Base-by-base conservation (phyloP, 2,113 vertebrate genomes). In the Balaenoptera acutorostrata region DNA sequence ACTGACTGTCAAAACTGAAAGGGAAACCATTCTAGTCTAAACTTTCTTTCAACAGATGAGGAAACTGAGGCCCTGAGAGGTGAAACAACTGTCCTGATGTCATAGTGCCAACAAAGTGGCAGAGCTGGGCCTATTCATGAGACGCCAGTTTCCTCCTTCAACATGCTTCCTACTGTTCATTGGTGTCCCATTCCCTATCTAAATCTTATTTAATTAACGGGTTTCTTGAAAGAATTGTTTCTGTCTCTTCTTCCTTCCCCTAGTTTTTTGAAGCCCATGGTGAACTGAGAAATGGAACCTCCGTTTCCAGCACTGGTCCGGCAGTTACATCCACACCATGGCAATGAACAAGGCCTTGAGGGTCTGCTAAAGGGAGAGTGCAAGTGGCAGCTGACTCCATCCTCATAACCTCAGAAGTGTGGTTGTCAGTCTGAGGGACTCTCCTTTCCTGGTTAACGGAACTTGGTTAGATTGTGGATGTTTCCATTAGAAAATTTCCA, bases 211-310 rank as follows among this genome's bases (percentile, higher is more conserved):
- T 41, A 61, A 46, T 49, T 6, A 17, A 8, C 4, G 46, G 49
- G 11, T 8, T 84, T 95, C 85, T 86, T n/a, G 66, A 84, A 91
- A 91, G 64, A 15, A 17, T 9, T 84, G 25, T 52, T 91, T 84
- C 74, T 66, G 8, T 72, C 59, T 82, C 41, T 88, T 75, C 41
- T 8, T 59, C 49, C 46, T 77, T 61, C 52, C 78, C 41, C 52
- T 83, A 46, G 80, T 29, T 61, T 64, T 63, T 49, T 39, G 11
- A 80, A 93, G 63, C 46, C 21, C 55, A 27, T 1, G 20, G 36
- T 72, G 52, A 83, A 89, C 8, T 52, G 52, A 96, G 75, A 85
- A 75, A 69, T 74, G 36, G 66, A 78, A 41, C 25, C 27, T 55
- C n/a, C 6, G 33, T 17, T 52, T 92, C 69, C 4, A 4, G 46